Evolutionary conservation across 2,888 invertebrate species (phyloP).

Genomic region (Tridacna crocea): DNA sequence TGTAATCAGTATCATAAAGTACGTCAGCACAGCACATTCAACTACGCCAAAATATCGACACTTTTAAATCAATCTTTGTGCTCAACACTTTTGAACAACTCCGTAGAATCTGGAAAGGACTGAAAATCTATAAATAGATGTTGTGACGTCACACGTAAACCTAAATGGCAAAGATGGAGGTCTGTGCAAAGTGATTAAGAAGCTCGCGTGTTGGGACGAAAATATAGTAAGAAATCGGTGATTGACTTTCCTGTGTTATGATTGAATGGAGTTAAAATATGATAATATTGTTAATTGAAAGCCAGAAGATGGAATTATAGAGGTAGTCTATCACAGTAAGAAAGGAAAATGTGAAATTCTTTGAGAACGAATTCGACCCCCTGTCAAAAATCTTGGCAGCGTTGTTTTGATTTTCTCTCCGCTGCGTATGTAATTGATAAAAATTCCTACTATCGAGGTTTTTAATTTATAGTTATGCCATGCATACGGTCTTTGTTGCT

Average conservation of each 20-base stretch:
- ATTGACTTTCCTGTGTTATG: neutral
- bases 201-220: slow-evolving; percentile 15
- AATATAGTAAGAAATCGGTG: slow-evolving; percentile 8
- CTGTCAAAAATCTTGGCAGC: slow-evolving; percentile 35
- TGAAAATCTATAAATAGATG: slow-evolving; percentile 46
- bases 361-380: slow-evolving; percentile 3
- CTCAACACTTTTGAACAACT: neutral
- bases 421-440: neutral
- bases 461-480: neutral
- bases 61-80: neutral
- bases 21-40: no score
- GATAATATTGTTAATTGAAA: neutral
- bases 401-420: neutral
- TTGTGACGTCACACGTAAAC: slow-evolving; percentile 60
- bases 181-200: slow-evolving; percentile 28
- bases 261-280: neutral
- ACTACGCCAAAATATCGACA: no score
- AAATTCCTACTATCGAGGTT: neutral
- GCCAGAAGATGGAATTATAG: no score
- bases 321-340: neutral
- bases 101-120: slow-evolving; percentile 13
- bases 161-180: slow-evolving; percentile 60
- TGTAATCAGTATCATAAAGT: no score
- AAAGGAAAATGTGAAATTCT: neutral
- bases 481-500: neutral